Conservation (phyloP, 2,113 vertebrate genomes). For the Microtus richardsoni region DNA sequence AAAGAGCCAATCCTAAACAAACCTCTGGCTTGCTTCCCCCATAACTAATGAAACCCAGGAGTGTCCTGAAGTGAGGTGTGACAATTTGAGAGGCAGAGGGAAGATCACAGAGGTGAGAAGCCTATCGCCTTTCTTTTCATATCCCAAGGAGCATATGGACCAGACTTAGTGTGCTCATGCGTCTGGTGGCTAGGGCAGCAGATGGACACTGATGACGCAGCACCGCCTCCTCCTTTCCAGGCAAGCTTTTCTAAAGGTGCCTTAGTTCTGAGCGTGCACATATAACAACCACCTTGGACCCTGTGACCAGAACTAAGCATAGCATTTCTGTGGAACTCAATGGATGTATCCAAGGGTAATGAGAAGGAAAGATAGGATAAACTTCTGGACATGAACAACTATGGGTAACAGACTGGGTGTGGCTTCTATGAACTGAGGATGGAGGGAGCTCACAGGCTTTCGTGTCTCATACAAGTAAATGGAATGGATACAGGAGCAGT, state of each 20-base stretch:
- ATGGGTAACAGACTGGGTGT: not conserved
- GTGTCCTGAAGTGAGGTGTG: conserved; percentile 68
- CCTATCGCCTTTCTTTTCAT: conserved; percentile 73
- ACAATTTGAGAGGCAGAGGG: conserved; percentile 69
- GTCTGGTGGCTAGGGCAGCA: not conserved
- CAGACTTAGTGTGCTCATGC: not conserved
- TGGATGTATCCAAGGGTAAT: not conserved
- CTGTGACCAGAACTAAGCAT: not conserved
- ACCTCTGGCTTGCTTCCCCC: conserved; percentile 60
- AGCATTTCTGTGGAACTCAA: not conserved
- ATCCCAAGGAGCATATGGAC: conserved; percentile 71
- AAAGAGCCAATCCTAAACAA: conserved; percentile 65
- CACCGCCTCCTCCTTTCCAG: not conserved
- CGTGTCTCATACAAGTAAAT: not conserved
- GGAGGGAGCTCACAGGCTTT: not conserved
- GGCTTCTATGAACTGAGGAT: not conserved
- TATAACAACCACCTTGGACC: not conserved
- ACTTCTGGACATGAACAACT: not conserved
- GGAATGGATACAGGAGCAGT: not conserved
- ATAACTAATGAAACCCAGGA: conserved; percentile 75
- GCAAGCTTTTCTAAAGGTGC: not conserved
- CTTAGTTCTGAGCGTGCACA: not conserved
- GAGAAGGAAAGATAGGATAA: not conserved
- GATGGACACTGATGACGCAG: not conserved
- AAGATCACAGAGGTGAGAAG: conserved; percentile 77